Base-by-base conservation (phyloP, 2,888 invertebrate genomes). In the Hyposoter didymator region DNA sequence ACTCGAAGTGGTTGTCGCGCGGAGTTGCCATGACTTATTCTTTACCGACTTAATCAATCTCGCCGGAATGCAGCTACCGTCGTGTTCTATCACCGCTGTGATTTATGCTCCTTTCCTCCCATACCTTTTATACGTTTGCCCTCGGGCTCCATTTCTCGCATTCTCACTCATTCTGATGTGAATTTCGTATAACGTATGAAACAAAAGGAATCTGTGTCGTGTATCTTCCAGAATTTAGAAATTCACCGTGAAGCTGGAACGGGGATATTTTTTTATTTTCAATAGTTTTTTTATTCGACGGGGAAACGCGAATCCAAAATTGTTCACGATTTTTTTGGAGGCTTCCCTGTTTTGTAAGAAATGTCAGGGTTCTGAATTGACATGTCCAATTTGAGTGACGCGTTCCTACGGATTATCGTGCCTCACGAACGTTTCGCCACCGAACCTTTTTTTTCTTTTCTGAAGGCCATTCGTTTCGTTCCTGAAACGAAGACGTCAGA, bases 11-110 rank as follows among this genome's bases (percentile, higher is more conserved):
- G 82, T 75, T 85, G 85, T 82, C 84, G 78, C 84, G 78, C 81
- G 64, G n/a, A 69, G 47, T 80, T 72, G 70, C 70, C 79, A 59
- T 79, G 79, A 66, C 64, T 17, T 59, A 59, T 59, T 66, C 66
- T 74, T 84, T 83, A 84, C 84, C 70, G 84, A 89, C 90, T 90
- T 89, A 91, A 91, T 91, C 91, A 89, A 91, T 90, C 88, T 90
- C 87, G 85, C 45, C 64, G 87, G 89, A 89, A 90, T 90, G 89
- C 87, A 81, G 86, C 88, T 87, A 86, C 87, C 85, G 88, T 82
- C 88, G 86, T 85, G 85, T 75, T 69, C 39, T 73, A 47, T 72
- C 52, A 52, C 52, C 66, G 35, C 19, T 10, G 86, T 89, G 89
- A 91, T 90, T 90, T 90, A 90, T 90, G 85, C 85, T 52, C 52